Percentiles rank a stretch among this genome's conserved stretches.
Conservation (phyloP, 2,113 vertebrate species). For the Athene noctua region DNA sequence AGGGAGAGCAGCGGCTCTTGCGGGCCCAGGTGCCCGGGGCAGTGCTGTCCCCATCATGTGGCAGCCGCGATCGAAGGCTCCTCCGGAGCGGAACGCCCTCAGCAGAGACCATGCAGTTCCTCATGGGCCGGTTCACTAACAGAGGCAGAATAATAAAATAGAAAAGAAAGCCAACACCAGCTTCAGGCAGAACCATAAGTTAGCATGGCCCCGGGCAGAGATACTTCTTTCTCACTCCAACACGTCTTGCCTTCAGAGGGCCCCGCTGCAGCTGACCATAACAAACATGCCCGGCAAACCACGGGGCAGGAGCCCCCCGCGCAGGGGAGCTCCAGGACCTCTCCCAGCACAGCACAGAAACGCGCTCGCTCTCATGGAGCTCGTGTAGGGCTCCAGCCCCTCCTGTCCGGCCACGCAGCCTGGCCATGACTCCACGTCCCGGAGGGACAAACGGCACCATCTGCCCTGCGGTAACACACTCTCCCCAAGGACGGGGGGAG, state of each 20-base stretch:
- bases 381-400: too few species aligned
- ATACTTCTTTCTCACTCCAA: neutral
- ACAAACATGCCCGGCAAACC: neutral
- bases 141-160: neutral
- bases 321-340: neutral
- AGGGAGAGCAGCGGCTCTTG: neutral
- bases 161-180: neutral
- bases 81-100: rapidly evolving
- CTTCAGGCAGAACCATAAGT: neutral
- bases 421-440: rapidly evolving
- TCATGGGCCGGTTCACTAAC: rapidly evolving
- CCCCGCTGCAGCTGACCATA: rapidly evolving
- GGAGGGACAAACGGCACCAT: neutral
- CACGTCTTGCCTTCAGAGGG: neutral
- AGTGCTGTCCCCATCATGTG: rapidly evolving
- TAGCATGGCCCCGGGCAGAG: neutral
- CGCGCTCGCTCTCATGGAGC: rapidly evolving
- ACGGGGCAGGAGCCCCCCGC: neutral
- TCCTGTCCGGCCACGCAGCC: rapidly evolving
- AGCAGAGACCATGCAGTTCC: neutral
- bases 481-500: neutral
- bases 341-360: neutral
- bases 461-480: neutral
- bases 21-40: neutral
- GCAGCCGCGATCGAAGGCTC: rapidly evolving